A percentile compares a stretch with the other conserved stretches of the same genome.
Conservation (phyloP, 2,113 vertebrate species). For the Nycticebus coucang region DNA sequence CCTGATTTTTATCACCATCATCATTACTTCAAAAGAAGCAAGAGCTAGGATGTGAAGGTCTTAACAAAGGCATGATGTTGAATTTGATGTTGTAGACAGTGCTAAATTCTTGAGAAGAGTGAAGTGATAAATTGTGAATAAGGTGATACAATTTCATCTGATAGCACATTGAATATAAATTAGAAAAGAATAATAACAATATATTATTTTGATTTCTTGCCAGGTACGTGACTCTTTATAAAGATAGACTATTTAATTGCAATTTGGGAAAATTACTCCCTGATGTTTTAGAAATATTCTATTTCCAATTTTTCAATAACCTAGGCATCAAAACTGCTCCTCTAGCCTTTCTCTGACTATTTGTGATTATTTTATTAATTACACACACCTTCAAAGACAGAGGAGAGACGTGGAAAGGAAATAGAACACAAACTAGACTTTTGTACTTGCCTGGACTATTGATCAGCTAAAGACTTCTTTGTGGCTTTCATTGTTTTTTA, state of each 20-base stretch:
- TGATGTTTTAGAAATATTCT: neutral
- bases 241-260: neutral
- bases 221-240: neutral
- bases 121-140: neutral
- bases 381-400: neutral
- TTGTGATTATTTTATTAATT: neutral
- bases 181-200: neutral
- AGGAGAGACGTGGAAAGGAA: neutral
- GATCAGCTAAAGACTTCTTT: neutral
- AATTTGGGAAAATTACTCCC: neutral
- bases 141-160: neutral
- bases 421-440: constrained; percentile 6
- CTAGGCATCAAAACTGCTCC: neutral
- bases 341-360: neutral
- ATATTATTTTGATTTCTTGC: neutral
- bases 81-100: neutral
- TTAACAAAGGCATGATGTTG: neutral
- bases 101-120: neutral
- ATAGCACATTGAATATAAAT: neutral
- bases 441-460: constrained; percentile 21
- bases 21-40: neutral
- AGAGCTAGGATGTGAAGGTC: neutral
- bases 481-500: constrained; percentile 50
- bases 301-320: neutral
- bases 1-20: neutral